Percentiles rank a stretch among this genome's conserved stretches.
Evolutionary conservation across 2,888 invertebrate genomes (phyloP).

Genomic region (Patella pellucida): DNA sequence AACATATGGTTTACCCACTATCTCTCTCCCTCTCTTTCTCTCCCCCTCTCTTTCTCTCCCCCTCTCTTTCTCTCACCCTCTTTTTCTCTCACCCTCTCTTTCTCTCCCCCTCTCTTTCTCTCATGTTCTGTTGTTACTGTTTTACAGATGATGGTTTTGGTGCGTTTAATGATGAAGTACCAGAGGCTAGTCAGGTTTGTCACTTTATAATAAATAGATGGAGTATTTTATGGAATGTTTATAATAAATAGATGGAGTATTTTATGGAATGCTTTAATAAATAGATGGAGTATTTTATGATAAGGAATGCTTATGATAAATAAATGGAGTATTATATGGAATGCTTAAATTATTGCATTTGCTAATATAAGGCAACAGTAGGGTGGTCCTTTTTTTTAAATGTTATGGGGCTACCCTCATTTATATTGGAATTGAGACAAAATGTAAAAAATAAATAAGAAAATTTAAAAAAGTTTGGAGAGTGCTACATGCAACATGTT

Average conservation of each 20-base stretch:
- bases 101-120: too few species aligned
- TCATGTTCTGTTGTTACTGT: too few species aligned
- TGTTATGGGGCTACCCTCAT: too few species aligned
- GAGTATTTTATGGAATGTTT: not conserved
- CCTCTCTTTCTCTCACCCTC: too few species aligned
- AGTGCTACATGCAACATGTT: too few species aligned
- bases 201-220: not conserved
- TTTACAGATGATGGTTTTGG: slow-evolving; percentile 17
- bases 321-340: not conserved
- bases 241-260: not conserved
- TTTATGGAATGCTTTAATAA: not conserved
- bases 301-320: too few species aligned
- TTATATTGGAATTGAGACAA: not conserved
- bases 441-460: too few species aligned
- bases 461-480: too few species aligned
- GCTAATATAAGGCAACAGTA: slow-evolving; percentile 5
- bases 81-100: too few species aligned
- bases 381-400: not conserved
- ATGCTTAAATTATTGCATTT: not conserved
- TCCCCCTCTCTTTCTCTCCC: too few species aligned
- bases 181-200: slow-evolving; percentile 9
- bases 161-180: slow-evolving; percentile 26
- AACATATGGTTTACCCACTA: too few species aligned
- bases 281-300: not conserved
- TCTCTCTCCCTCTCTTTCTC: too few species aligned